Percentiles rank a stretch among this genome's conserved stretches.
Evolutionary conservation across 1,140 invertebrate genomes (phyloP).

Genomic region (Bombus breviceps): DNA sequence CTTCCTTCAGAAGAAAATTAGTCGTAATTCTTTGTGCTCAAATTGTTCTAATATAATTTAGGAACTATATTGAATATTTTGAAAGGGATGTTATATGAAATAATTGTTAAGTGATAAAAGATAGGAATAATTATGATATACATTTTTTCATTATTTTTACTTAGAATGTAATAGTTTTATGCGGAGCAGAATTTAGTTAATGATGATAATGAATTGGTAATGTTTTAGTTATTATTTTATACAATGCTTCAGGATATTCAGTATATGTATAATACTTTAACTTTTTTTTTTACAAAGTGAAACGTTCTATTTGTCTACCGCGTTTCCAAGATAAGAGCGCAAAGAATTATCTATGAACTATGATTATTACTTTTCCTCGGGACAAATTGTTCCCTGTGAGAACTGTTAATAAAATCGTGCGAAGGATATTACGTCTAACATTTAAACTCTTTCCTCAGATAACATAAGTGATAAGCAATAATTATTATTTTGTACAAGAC

Average conservation of each 20-base stretch:
- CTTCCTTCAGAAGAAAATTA: constrained; percentile 13
- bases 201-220: neutral
- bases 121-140: neutral
- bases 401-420: constrained; percentile 14
- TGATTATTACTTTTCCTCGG: neutral
- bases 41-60: neutral
- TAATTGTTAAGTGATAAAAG: neutral
- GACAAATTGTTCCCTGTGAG: neutral
- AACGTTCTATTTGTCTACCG: neutral
- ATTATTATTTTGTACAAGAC: constrained; percentile 58
- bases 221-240: neutral
- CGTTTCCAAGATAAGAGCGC: neutral
- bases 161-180: neutral
- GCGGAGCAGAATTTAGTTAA: neutral
- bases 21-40: constrained; percentile 16
- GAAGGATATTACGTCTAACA: constrained; percentile 49
- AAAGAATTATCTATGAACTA: constrained; percentile 27
- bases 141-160: neutral
- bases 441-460: constrained; percentile 48
- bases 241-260: neutral
- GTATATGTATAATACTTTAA: neutral
- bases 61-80: neutral
- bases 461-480: constrained; percentile 56
- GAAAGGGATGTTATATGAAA: neutral
- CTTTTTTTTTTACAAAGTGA: neutral